Base-by-base conservation (phyloP, 2,888 invertebrate species). In the Sminthurides aquaticus region DNA sequence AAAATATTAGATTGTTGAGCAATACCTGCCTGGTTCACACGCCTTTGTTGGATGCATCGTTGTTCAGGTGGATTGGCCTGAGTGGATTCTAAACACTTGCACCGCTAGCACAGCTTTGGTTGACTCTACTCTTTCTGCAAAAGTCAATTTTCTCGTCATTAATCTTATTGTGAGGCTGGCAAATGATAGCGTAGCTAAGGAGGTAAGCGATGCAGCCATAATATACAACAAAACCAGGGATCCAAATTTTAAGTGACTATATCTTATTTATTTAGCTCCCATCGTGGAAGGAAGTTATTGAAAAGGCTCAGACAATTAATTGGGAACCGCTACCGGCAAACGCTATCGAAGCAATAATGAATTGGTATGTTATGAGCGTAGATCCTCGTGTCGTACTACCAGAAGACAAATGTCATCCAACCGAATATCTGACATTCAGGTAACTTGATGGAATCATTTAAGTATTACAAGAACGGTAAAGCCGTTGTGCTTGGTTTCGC, bases 351-450 rank as follows among this genome's bases (percentile, higher is more conserved):
- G 82, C 84, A 64, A 82, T 87, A 43, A 81, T 87, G 72, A 86
- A 87, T 76, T 89, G 89, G 88, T 86, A 87, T 73, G 83, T 88
- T 8, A 85, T 85, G 81, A 85, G 85, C 67, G 85, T 86, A 74
- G 87, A 89, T 78, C 85, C 88, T 0, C 80, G 82, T 60, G 86
- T 87, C 65, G 82, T 88, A 34, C 79, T 89, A 25, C 73, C 74
- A 60, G 67, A 79, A 3, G 68, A 71, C 8, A 75, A 74, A n/a
- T 68, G 63, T 54, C 71, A 75, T 62, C 69, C 68, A 34, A 74
- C 74, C 67, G 73, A 75, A 56, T 28, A n/a, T 18, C 25, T 52
- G 49, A 26, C 52, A 25, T 58, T 43, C 48, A 60, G 48, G 52
- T 56, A 52, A 60, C n/a, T n/a, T n/a, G n/a, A n/a, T n/a, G n/a